Evolutionary conservation across 2,888 invertebrate species (phyloP).

Genomic region (Chaitophorus viminalis): DNA sequence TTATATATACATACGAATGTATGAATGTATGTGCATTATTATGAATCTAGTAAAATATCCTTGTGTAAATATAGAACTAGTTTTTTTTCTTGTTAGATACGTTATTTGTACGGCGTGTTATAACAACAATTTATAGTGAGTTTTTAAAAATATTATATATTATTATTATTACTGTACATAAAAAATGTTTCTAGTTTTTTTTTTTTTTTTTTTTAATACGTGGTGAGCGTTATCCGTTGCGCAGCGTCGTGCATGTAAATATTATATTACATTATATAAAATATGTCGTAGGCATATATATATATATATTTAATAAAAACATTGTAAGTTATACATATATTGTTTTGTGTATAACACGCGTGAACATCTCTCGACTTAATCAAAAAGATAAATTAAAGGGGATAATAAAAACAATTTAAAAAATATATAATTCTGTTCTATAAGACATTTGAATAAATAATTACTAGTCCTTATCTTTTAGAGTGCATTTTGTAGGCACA

Average conservation of each 20-base stretch:
- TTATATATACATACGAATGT: too few species aligned
- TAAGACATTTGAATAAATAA: slow-evolving; percentile 57
- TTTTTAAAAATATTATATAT: slow-evolving; percentile 39
- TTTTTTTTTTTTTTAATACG: slow-evolving; percentile 13
- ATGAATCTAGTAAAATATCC: slow-evolving; percentile 24
- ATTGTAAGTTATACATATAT: background rate
- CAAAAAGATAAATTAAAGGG: slow-evolving; percentile 29
- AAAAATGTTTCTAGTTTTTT: slow-evolving; percentile 27
- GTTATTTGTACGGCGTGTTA: slow-evolving; percentile 19
- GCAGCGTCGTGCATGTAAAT: slow-evolving; percentile 43
- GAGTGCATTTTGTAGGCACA: slow-evolving; percentile 45
- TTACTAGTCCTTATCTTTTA: slow-evolving; percentile 60
- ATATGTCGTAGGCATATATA: slow-evolving; percentile 6
- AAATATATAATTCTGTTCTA: background rate
- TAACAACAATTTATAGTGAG: slow-evolving; percentile 48
- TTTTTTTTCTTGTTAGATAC: slow-evolving; percentile 9
- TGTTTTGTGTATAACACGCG: background rate
- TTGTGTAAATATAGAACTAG: slow-evolving; percentile 21
- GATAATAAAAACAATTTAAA: slow-evolving; percentile 15
- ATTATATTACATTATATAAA: slow-evolving; percentile 21
- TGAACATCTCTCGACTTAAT: slow-evolving; percentile 49
- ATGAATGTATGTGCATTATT: background rate
- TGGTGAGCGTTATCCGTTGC: background rate
- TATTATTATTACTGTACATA: slow-evolving; percentile 39
- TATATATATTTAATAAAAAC: background rate